Percentiles rank a stretch among this genome's conserved stretches.
Conservation (phyloP, 2,113 vertebrate species). For the rabbit (Oryctolagus cuniculus) region DNA sequence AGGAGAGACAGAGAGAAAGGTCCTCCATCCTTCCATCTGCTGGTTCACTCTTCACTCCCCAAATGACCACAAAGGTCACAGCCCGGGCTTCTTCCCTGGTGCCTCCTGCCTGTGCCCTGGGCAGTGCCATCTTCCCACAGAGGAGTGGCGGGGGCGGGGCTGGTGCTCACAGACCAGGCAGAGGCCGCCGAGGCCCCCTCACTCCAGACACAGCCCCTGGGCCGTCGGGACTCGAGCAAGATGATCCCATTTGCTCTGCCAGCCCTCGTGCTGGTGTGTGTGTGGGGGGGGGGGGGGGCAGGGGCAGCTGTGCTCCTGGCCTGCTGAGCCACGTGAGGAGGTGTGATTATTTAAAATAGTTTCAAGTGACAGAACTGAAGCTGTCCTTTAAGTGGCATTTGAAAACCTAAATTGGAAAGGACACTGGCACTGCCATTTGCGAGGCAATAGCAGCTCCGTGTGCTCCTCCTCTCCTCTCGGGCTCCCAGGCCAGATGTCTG, state of each 20-base stretch:
- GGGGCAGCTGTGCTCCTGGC: not conserved
- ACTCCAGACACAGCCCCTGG: not conserved
- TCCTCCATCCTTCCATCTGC: too few species aligned
- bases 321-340: constrained; percentile 47
- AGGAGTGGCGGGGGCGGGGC: not conserved
- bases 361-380: constrained; percentile 58
- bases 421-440: constrained; percentile 72
- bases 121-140: not conserved
- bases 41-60: too few species aligned
- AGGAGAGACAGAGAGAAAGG: too few species aligned
- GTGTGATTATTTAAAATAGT: constrained; percentile 54
- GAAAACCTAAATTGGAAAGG: constrained; percentile 69
- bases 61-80: too few species aligned
- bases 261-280: not conserved
- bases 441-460: not conserved
- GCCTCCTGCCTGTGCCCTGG: not conserved
- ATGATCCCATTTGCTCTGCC: not conserved
- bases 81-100: not conserved
- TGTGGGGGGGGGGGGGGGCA: not conserved
- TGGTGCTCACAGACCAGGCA: not conserved
- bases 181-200: not conserved
- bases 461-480: not conserved
- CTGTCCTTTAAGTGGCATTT: constrained; percentile 83
- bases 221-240: not conserved
- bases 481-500: not conserved